Base-by-base conservation (phyloP, 1,140 invertebrate species). In the Drosophila bifasciata region DNA sequence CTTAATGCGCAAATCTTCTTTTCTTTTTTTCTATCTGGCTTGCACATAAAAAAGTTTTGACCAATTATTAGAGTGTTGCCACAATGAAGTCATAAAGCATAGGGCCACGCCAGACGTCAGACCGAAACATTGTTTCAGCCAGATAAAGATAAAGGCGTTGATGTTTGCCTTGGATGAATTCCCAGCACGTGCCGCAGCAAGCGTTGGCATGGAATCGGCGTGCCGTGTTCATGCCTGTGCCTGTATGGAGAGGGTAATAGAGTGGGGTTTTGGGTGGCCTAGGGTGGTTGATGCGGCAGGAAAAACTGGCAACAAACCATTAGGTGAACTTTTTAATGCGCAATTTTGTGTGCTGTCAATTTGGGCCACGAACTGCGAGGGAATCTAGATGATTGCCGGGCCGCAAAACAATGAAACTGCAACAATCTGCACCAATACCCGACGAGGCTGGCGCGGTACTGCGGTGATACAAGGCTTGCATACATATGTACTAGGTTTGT, bases 281-380 rank as follows among this genome's bases (percentile, higher is more conserved):
- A 32, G 28, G 9, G 28, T 25, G 23, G 23, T 11, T 32, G 49
- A 21, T 40, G 25, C 36, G 59, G 28, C 28, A 53, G 39, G 23
- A 56, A 32, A 55, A 68, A 77, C 62, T 49, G 69, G 49, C 51
- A 63, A 72, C 32, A 13, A 9, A 36, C 71, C 76, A 64, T 79
- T 76, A 84, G 32, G 64, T 64, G 36, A 68, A 79, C 79, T 84
- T 84, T 84, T 85, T 72, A 79, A 84, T 85, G 76, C 41, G 43
- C 59, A 76, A 73, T 85, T 83, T 79, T 75, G 76, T 74, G 70
- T 59, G 45, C 49, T 70, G 49, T 67, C 50, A 75, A 75, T 62
- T 83, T 25, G 52, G 61, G 53, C 67, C 72, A 67, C 53, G 59
- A 58, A 39, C 50, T 53, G 63, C 39, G 28, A 53, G 45, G 60